phyloP scores from a whole-genome alignment of 2,797 vertebrate species.

The Remorina albescens region DNA sequence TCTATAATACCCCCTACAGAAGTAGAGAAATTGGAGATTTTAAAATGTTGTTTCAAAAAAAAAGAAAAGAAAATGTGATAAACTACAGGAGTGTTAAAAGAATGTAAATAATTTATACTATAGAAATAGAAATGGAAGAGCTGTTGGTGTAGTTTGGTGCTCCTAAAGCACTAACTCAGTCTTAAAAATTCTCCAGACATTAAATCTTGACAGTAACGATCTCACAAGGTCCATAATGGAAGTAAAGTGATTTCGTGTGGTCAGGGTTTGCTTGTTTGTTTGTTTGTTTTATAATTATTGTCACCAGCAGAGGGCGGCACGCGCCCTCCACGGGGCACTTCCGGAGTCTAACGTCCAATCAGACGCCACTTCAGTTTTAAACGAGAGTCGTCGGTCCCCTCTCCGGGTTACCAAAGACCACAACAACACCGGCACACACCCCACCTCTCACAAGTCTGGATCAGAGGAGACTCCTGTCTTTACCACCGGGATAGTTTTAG shows the following conservation, averaged over 20 bases:
- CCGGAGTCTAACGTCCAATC: slow-evolving; percentile 78
- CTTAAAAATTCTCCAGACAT: too few relatives aligned
- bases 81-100: too few relatives aligned
- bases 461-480: not conserved
- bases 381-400: slow-evolving; percentile 55
- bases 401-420: slow-evolving; percentile 35
- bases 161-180: too few relatives aligned
- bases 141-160: too few relatives aligned
- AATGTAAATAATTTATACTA: too few relatives aligned
- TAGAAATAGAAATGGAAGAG: too few relatives aligned
- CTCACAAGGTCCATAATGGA: not conserved
- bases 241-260: too few relatives aligned
- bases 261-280: not conserved
- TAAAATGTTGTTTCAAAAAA: too few relatives aligned
- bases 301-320: slow-evolving; percentile 55
- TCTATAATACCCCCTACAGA: too few relatives aligned
- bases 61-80: too few relatives aligned
- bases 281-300: not conserved
- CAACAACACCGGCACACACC: slow-evolving; percentile 30
- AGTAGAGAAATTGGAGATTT: too few relatives aligned
- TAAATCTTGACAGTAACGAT: not conserved
- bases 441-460: not conserved
- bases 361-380: slow-evolving; percentile 74
- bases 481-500: slow-evolving; percentile 1
- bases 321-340: slow-evolving; percentile 40